Percentiles rank a stretch among this genome's conserved stretches.
These are phyloP conservation scores for Silurus meridionalis DNA, from an alignment of 2,113 vertebrate species.

Conservation along the genomic window DNA sequence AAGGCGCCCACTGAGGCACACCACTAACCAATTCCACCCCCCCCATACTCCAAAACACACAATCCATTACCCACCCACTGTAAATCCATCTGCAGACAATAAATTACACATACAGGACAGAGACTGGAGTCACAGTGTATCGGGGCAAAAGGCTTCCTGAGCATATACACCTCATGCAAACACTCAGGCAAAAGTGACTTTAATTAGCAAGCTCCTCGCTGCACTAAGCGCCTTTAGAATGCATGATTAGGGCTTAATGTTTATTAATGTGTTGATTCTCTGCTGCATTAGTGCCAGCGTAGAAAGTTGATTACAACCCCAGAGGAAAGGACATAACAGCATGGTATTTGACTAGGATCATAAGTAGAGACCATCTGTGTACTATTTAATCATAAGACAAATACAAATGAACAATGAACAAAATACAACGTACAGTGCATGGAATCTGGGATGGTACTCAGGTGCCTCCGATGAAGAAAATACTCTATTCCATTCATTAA, in stretches of 20 bases:
- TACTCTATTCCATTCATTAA: not conserved
- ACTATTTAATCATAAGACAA: not conserved
- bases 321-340: constrained; percentile 46
- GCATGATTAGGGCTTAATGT: constrained; percentile 65
- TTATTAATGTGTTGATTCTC: constrained; percentile 72
- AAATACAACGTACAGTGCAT: not conserved
- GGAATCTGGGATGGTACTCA: not conserved
- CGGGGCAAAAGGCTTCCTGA: constrained; percentile 9
- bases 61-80: constrained; percentile 63
- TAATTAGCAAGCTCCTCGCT: constrained; percentile 66
- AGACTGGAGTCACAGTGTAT: constrained; percentile 35
- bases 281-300: constrained; percentile 49
- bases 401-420: not conserved
- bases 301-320: constrained; percentile 60
- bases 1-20: constrained; percentile 50
- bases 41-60: constrained; percentile 28
- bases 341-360: constrained; percentile 11
- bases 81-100: constrained; percentile 62
- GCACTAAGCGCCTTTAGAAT: constrained; percentile 63
- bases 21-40: constrained; percentile 22
- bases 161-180: constrained; percentile 62
- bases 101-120: constrained; percentile 60
- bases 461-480: not conserved
- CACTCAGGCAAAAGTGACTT: constrained; percentile 61
- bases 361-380: constrained; percentile 18